Conservation (phyloP, 2,888 invertebrate genomes). For the Diarsia dahlii region DNA sequence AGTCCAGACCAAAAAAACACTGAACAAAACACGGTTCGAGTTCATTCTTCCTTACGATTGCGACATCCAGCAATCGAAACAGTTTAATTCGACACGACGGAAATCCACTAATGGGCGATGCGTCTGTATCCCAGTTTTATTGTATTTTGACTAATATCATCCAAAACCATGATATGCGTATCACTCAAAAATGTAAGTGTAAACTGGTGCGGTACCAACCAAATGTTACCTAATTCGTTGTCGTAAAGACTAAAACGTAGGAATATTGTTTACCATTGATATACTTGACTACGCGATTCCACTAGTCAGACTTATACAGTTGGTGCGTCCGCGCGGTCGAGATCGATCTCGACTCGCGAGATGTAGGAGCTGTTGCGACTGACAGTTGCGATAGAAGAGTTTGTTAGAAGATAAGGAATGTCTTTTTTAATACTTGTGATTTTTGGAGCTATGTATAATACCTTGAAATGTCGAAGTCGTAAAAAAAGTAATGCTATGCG, state of each 20-base stretch:
- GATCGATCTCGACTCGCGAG: constrained; percentile 18
- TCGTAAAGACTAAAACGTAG: constrained; percentile 74
- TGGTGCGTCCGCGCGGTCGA: constrained; percentile 44
- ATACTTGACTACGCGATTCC: constrained; percentile 72
- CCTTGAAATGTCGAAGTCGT: constrained; percentile 12
- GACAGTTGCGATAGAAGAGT: not conserved
- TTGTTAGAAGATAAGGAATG: constrained; percentile 42
- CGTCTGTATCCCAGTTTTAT: not conserved
- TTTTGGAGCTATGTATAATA: constrained; percentile 11
- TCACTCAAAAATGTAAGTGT: constrained; percentile 56
- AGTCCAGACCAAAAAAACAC: not conserved
- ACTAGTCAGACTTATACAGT: constrained; percentile 80
- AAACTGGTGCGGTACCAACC: constrained; percentile 71
- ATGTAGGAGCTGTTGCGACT: constrained; percentile 17
- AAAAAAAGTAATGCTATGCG: not conserved
- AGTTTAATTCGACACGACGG: not conserved
- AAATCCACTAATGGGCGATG: not conserved
- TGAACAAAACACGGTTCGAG: not conserved
- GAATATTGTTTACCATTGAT: constrained; percentile 64
- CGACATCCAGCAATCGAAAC: not conserved
- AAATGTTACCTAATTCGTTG: constrained; percentile 84
- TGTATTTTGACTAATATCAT: not conserved
- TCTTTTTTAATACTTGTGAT: constrained; percentile 47
- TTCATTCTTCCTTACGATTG: not conserved
- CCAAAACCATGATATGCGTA: not conserved